These are phyloP conservation scores for Hozukius guyotensis DNA, from an alignment of 2,797 vertebrate genomes.

Conservation along the genomic window DNA sequence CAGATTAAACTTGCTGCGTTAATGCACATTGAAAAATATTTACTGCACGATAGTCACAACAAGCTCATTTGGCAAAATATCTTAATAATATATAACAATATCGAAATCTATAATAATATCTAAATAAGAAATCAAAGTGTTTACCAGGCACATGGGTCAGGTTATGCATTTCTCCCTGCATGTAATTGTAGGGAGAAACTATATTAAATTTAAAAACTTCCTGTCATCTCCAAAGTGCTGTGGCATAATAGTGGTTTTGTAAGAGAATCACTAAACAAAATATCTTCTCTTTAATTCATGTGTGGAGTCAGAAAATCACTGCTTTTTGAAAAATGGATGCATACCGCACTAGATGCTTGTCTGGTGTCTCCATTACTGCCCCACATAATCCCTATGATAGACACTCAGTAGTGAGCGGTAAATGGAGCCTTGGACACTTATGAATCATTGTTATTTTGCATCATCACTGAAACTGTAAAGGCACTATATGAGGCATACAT, in stretches of 20 bases:
- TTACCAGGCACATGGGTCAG: not conserved
- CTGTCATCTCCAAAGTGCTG: not conserved
- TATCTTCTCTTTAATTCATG: constrained; percentile 19
- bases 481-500: not conserved
- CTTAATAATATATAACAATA: not conserved
- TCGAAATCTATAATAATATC: not conserved
- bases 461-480: not conserved
- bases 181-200: not conserved
- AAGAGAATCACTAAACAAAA: constrained; percentile 10
- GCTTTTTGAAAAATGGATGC: constrained; percentile 1
- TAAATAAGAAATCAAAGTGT: not conserved
- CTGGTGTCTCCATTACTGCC: not conserved
- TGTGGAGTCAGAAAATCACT: not conserved
- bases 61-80: not conserved
- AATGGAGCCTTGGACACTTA: not conserved
- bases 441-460: not conserved
- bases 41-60: too few species aligned
- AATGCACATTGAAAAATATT: not conserved
- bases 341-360: not conserved
- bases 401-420: too few species aligned
- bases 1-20: not conserved
- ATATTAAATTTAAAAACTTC: not conserved
- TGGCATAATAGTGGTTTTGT: not conserved
- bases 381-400: not conserved
- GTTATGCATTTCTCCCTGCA: not conserved